phyloP scores from a whole-genome alignment of 2,113 vertebrate species.

The Sphaerodactylus townsendi region DNA sequence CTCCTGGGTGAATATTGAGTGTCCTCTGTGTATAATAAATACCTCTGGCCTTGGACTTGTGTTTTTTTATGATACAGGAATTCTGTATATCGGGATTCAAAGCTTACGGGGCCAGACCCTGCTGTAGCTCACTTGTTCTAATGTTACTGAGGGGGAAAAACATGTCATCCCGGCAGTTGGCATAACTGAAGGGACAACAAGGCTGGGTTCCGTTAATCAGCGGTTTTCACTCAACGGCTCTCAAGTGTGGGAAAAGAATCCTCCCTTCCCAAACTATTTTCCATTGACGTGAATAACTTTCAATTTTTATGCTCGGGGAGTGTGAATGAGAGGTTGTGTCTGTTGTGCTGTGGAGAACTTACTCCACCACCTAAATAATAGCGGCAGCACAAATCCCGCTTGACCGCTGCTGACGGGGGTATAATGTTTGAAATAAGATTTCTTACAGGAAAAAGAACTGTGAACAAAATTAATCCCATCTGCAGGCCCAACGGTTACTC shows the following conservation, averaged over 20 bases:
- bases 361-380: background rate
- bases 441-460: background rate
- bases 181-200: background rate
- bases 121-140: background rate
- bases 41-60: background rate
- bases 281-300: background rate
- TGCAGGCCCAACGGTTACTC: background rate
- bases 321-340: background rate
- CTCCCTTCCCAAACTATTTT: background rate
- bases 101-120: background rate
- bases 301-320: background rate
- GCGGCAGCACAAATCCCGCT: background rate
- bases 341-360: background rate
- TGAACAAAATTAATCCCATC: background rate
- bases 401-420: background rate
- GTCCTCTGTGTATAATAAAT: background rate
- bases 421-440: background rate
- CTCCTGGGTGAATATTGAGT: background rate
- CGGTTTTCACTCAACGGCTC: conserved; percentile 3
- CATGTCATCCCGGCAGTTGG: background rate
- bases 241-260: background rate
- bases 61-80: background rate
- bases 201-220: background rate
- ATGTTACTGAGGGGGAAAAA: background rate
- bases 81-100: background rate